These are phyloP conservation scores for Drosophila acutilabella DNA, from an alignment of 2,888 invertebrate species.

Conservation along the genomic window DNA sequence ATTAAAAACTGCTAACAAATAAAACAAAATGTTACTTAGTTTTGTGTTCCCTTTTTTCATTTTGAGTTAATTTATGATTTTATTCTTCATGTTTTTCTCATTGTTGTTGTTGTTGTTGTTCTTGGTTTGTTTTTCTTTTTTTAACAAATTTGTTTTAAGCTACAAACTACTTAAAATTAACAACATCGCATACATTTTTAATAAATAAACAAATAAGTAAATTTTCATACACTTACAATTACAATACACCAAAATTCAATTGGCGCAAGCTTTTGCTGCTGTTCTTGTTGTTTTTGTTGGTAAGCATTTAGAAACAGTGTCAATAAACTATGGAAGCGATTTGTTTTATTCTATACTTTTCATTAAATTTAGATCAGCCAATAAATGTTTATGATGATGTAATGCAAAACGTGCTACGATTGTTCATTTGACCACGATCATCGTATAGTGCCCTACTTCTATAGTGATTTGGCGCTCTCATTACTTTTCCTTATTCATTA, in stretches of 20 bases:
- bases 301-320: constrained; percentile 39
- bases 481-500: constrained; percentile 2
- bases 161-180: constrained; percentile 75
- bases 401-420: constrained; percentile 49
- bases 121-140: constrained; percentile 31
- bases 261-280: constrained; percentile 26
- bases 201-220: constrained; percentile 66
- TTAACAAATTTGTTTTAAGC: constrained; percentile 71
- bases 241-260: constrained; percentile 35
- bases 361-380: constrained; percentile 22
- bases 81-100: constrained; percentile 34
- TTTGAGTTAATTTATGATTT: constrained; percentile 53
- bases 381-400: constrained; percentile 28
- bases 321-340: constrained; percentile 73
- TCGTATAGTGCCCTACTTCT: constrained; percentile 6
- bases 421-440: constrained; percentile 35
- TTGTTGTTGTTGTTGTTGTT: constrained; percentile 34
- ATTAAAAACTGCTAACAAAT: constrained; percentile 11
- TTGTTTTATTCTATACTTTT: constrained; percentile 26
- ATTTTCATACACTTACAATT: constrained; percentile 60
- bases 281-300: constrained; percentile 6
- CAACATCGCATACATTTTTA: constrained; percentile 72
- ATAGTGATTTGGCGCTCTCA: constrained; percentile 58
- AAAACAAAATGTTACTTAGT: constrained; percentile 7
- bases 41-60: constrained; percentile 48